Conservation (phyloP, 2,797 vertebrate species). For the Poecilia picta region DNA sequence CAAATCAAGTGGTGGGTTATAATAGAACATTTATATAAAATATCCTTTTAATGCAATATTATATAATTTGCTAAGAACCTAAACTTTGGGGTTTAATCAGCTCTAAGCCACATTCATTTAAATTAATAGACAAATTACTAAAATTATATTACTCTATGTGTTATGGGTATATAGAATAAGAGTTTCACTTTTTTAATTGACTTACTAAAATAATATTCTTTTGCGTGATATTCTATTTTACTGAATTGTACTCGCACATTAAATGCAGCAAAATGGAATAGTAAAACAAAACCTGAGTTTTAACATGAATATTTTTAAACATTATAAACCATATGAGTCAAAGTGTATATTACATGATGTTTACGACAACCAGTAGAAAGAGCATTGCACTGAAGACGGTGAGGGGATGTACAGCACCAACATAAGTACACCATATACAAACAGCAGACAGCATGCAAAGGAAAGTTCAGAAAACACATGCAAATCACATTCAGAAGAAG, state of each 20-base stretch:
- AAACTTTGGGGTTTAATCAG: neutral
- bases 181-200: neutral
- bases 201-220: neutral
- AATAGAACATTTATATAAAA: neutral
- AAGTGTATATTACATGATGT: slow-evolving; percentile 58
- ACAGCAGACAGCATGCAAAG: slow-evolving; percentile 62
- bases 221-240: neutral
- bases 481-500: slow-evolving; percentile 61
- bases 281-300: neutral
- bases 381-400: slow-evolving; percentile 61
- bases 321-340: slow-evolving; percentile 55
- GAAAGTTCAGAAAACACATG: slow-evolving; percentile 72
- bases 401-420: slow-evolving; percentile 44
- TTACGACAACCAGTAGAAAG: slow-evolving; percentile 51
- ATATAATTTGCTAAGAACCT: neutral
- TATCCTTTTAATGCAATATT: neutral
- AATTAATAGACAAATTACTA: neutral
- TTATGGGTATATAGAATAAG: neutral
- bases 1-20: neutral
- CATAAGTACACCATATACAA: slow-evolving; percentile 55
- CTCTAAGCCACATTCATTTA: neutral
- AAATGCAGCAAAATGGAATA: slow-evolving; percentile 4
- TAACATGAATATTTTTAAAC: slow-evolving; percentile 10
- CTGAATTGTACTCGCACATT: neutral
- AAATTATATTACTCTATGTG: neutral